Conservation (phyloP, 2,797 vertebrate genomes). For the Chromobotia macracanthus region DNA sequence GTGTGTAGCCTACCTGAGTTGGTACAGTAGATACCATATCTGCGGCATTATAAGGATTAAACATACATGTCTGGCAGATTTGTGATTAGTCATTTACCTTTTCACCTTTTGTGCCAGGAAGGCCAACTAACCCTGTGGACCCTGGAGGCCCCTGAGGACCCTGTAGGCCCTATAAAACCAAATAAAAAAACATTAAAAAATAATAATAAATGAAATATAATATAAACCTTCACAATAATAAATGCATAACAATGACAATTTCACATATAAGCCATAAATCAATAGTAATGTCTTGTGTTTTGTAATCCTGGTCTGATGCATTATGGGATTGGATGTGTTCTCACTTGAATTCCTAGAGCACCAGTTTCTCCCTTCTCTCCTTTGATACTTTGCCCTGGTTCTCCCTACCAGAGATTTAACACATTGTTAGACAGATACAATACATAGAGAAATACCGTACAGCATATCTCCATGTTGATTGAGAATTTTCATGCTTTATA, state of each 20-base stretch:
- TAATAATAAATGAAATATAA: background rate
- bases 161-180: slow-evolving; percentile 44
- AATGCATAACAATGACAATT: background rate
- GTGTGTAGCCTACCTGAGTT: background rate
- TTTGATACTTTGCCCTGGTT: slow-evolving; percentile 77
- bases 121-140: slow-evolving; percentile 79
- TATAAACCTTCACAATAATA: background rate
- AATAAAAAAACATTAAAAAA: background rate
- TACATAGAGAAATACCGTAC: background rate
- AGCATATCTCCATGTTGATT: background rate
- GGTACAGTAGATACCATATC: background rate
- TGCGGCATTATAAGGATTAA: background rate
- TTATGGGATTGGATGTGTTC: slow-evolving; percentile 52
- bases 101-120: slow-evolving; percentile 84
- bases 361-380: slow-evolving; percentile 79
- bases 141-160: slow-evolving; percentile 73
- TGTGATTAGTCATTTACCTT: slow-evolving; percentile 71
- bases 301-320: background rate
- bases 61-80: background rate
- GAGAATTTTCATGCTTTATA: too few species aligned
- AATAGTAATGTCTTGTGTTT: background rate
- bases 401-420: slow-evolving; percentile 55
- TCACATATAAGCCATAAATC: background rate
- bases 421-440: background rate
- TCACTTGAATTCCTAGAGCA: slow-evolving; percentile 74